Conservation (phyloP, 2,113 vertebrate genomes). For the Pterocles gutturalis region DNA sequence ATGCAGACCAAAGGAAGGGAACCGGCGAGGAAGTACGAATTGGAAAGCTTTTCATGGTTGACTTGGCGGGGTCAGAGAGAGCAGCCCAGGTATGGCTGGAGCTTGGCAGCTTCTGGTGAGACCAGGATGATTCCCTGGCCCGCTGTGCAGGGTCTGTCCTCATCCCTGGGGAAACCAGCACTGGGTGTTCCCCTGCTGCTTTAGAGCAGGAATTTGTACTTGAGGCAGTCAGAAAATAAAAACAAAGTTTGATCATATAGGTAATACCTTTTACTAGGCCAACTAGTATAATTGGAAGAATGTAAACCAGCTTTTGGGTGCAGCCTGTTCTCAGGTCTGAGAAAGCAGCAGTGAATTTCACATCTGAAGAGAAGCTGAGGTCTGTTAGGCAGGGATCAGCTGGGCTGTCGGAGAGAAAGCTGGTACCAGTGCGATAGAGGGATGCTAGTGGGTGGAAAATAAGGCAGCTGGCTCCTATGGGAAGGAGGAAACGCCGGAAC, state of each 20-base stretch:
- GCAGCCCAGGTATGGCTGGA: slow-evolving; percentile 68
- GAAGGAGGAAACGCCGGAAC: not conserved
- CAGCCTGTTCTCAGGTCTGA: not conserved
- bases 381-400: not conserved
- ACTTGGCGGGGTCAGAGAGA: slow-evolving; percentile 73
- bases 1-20: not conserved
- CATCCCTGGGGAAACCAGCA: not conserved
- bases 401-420: not conserved
- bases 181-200: not conserved
- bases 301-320: not conserved
- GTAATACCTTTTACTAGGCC: not conserved
- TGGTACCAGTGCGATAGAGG: not conserved
- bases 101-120: not conserved
- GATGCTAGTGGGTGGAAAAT: not conserved
- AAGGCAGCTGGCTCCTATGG: not conserved
- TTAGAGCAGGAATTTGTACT: not conserved
- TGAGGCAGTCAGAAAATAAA: not conserved
- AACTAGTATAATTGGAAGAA: not conserved
- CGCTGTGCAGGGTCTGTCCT: not conserved
- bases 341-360: not conserved
- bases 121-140: not conserved
- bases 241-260: not conserved
- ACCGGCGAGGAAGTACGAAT: not conserved
- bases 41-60: slow-evolving; percentile 77
- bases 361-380: not conserved